These are phyloP conservation scores for Mystacides longicornis DNA, from an alignment of 2,888 invertebrate species.

Conservation along the genomic window DNA sequence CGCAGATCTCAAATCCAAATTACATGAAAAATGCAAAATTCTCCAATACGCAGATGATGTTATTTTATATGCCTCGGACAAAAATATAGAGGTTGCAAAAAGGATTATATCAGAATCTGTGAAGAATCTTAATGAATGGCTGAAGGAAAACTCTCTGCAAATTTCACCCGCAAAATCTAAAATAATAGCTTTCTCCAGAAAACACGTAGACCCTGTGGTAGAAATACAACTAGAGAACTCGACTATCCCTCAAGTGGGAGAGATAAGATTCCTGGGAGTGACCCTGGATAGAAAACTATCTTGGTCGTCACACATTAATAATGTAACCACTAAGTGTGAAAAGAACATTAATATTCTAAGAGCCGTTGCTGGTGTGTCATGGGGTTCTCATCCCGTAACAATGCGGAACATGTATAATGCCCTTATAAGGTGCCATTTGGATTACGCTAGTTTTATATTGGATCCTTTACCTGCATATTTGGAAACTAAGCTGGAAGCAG, in stretches of 20 bases:
- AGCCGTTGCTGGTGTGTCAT: neutral
- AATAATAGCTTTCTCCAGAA: neutral
- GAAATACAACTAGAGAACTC: no score
- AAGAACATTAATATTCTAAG: neutral
- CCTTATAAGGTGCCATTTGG: neutral
- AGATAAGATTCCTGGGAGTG: no score
- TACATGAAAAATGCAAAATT: neutral
- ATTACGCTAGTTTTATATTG: neutral
- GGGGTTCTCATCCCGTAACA: neutral
- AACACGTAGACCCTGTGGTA: no score
- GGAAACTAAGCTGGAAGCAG: neutral
- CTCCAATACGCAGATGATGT: neutral
- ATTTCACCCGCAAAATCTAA: neutral
- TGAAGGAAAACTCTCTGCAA: neutral
- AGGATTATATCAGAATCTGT: neutral
- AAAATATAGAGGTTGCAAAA: neutral
- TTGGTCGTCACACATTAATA: no score
- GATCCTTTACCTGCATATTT: neutral
- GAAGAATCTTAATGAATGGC: neutral
- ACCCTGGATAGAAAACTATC: no score
- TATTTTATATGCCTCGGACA: neutral
- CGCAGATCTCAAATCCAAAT: neutral
- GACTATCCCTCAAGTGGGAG: no score
- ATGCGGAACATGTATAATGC: neutral
- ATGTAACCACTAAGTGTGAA: no score